Evolutionary conservation across 2,888 invertebrate genomes (phyloP), one percentile per base, ranked within the genome.

Genomic region (Allolobophora icterica): DNA sequence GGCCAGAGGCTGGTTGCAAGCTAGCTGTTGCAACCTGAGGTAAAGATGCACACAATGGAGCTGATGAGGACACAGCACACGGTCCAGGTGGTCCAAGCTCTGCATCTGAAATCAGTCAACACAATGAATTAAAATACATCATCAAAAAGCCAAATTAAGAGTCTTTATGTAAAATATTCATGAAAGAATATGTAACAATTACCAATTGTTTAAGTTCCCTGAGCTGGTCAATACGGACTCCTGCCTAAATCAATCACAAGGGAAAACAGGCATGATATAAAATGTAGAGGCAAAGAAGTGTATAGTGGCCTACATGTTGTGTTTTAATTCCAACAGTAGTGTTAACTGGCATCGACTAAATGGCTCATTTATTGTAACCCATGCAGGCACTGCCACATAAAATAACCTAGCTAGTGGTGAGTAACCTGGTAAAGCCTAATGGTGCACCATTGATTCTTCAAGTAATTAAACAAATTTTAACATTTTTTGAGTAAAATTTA

Each of bases 401-500:
- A 52, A 52, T 24, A 52, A 52, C 24, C 52, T 52, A 52, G 11
- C 24, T 52, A 52, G 52, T 52, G 52, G 52, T 6, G 21, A 52
- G 52, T 52, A 52, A 52, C 52, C 24, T 6, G 17, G 52, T 52
- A 52, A 45, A 52, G 24, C 11, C 13, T n/a, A n/a, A 71, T 71
- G 71, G n/a, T 71, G 71, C 11, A 13, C 71, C n/a, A n/a, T 71
- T 71, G 71, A 71, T 71, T 71, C 71, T 71, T 71, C 8, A 1
- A 30, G n/a, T 8, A 71, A 71, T 71, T n/a, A 71, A n/a, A 30
- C 5, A 71, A 30, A 71, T 30, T 71, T 30, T n/a, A 6, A 71
- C n/a, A 71, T n/a, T 71, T n/a, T n/a, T 11, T 71, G 71, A 71
- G 87, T 87, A 34, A 87, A 35, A 34, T 35, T 87, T 87, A 87